phyloP scores from a whole-genome alignment of 2,888 invertebrate genomes.

The Rhamphomyia laevipes region DNA sequence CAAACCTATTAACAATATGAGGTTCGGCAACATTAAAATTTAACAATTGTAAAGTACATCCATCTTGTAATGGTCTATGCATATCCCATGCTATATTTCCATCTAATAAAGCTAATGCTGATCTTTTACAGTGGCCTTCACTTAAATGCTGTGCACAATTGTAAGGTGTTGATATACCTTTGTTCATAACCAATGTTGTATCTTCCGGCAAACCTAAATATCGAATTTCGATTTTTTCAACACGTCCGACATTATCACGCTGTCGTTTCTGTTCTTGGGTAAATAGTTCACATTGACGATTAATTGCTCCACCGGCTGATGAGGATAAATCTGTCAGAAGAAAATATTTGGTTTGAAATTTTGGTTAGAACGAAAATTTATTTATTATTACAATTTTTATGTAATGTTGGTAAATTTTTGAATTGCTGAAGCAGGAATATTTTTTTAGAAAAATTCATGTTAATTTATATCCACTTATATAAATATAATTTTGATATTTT shows the following conservation, averaged over 20 bases:
- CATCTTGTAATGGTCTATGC: slow-evolving; percentile 65
- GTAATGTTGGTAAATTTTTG: too few species aligned
- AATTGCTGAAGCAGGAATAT: too few species aligned
- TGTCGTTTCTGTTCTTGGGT: slow-evolving; percentile 65
- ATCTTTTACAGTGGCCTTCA: slow-evolving; percentile 54
- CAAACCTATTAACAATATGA: slow-evolving; percentile 33
- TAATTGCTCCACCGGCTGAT: too few species aligned
- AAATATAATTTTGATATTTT: too few species aligned
- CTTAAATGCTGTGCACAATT: slow-evolving; percentile 82
- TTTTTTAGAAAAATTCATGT: too few species aligned
- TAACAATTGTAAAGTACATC: slow-evolving; percentile 49
- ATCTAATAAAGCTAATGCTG: slow-evolving; percentile 72
- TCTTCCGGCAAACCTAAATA: slow-evolving; percentile 65
- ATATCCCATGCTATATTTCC: slow-evolving; percentile 79
- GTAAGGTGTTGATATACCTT: slow-evolving; percentile 78
- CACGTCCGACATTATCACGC: slow-evolving; percentile 57
- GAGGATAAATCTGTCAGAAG: too few species aligned
- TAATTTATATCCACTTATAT: too few species aligned
- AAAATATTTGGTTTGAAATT: too few species aligned
- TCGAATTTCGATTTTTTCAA: slow-evolving; percentile 83
- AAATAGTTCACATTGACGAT: slow-evolving; percentile 56
- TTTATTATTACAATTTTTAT: too few species aligned
- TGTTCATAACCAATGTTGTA: slow-evolving; percentile 77
- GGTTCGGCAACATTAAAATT: slow-evolving; percentile 39
- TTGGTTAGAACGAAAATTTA: too few species aligned